phyloP scores from a whole-genome alignment of 2,797 vertebrate genomes.

The Macrochelys suwanniensis region DNA sequence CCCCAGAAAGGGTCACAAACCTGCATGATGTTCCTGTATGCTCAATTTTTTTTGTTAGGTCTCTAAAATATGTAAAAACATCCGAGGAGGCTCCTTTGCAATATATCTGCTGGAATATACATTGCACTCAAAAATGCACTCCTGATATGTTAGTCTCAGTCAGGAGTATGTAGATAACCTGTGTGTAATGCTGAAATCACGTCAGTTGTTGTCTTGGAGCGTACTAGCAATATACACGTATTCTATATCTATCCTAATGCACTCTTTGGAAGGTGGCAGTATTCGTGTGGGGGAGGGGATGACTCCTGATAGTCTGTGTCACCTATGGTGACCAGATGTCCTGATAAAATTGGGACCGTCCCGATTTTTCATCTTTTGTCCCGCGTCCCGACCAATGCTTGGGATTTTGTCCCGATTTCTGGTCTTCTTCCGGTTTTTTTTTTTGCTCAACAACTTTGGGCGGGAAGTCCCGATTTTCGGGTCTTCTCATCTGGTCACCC shows the following conservation, averaged over 20 bases:
- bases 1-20: background rate
- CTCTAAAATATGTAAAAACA: background rate
- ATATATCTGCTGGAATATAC: slow-evolving; percentile 5
- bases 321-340: too few species aligned
- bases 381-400: too few species aligned
- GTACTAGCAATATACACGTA: background rate
- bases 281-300: background rate
- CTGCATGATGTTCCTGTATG: background rate
- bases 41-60: background rate
- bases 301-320: too few species aligned
- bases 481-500: too few species aligned
- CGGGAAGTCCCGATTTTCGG: too few species aligned
- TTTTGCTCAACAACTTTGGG: too few species aligned
- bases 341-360: too few species aligned
- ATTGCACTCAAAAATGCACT: background rate
- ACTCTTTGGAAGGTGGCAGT: background rate
- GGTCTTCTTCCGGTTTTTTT: too few species aligned
- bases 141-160: background rate
- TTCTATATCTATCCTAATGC: background rate
- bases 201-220: background rate
- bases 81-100: background rate
- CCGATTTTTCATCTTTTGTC: too few species aligned
- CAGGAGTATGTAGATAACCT: background rate
- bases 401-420: too few species aligned
- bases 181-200: background rate